Percentiles rank a stretch among this genome's conserved stretches.
These are phyloP conservation scores for Drosophila hydei DNA, from an alignment of 1,140 invertebrate genomes.

Conservation along the genomic window DNA sequence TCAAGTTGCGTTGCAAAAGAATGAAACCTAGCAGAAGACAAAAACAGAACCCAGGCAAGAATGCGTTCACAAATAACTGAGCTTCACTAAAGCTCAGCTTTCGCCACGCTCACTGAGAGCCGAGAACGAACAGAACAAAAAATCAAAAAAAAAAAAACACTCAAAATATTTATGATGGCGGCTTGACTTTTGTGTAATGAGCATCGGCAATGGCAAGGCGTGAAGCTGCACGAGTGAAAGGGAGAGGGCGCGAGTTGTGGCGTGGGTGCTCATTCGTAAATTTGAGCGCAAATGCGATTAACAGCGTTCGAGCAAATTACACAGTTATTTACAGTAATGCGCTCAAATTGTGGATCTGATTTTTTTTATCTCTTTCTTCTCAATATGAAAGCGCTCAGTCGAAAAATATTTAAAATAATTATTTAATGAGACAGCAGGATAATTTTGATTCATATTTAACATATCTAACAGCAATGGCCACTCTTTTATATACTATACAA, in stretches of 20 bases:
- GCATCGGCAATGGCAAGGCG: conserved; percentile 36
- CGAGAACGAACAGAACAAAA: not conserved
- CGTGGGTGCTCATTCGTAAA: conserved; percentile 36
- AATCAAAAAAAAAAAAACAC: conserved; percentile 21
- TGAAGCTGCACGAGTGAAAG: conserved; percentile 6
- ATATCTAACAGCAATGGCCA: no score
- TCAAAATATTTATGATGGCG: conserved; percentile 43
- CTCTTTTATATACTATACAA: no score
- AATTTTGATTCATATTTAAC: no score
- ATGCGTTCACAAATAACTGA: conserved; percentile 24
- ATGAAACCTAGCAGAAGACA: conserved; percentile 44
- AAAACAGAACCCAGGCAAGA: conserved; percentile 20
- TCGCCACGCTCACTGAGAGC: conserved; percentile 51
- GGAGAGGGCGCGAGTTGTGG: not conserved
- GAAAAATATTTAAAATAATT: not conserved
- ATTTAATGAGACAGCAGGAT: no score
- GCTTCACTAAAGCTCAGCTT: conserved; percentile 55
- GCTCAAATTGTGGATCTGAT: conserved; percentile 2
- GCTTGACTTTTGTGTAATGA: conserved; percentile 32
- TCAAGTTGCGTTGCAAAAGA: conserved; percentile 70
- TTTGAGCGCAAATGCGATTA: conserved; percentile 37
- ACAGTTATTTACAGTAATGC: conserved; percentile 12
- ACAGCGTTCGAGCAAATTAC: conserved; percentile 47
- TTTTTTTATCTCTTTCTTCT: not conserved
- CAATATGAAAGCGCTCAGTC: not conserved